phyloP scores from a whole-genome alignment of 2,113 vertebrate species.

The Clinocottus analis region DNA sequence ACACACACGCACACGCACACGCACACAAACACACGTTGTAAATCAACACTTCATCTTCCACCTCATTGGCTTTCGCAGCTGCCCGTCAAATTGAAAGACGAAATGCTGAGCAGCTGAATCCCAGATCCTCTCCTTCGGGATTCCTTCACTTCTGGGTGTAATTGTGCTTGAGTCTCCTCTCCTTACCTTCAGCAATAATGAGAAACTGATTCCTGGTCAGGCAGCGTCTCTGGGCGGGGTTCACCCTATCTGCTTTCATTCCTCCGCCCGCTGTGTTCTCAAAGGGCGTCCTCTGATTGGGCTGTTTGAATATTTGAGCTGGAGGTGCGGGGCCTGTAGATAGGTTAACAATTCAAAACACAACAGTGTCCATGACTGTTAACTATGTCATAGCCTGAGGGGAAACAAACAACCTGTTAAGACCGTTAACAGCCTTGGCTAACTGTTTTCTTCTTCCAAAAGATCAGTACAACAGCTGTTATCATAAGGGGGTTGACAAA shows the following conservation, averaged over 20 bases:
- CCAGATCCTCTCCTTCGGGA: conserved; percentile 19
- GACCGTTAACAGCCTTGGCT: neutral
- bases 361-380: conserved; percentile 26
- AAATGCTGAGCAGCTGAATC: conserved; percentile 40
- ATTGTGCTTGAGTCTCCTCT: conserved; percentile 21
- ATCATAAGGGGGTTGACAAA: neutral
- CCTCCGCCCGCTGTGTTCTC: conserved; percentile 14
- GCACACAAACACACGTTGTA: conserved; percentile 42
- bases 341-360: conserved; percentile 48
- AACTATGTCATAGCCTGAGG: conserved; percentile 33
- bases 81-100: conserved; percentile 32
- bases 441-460: neutral
- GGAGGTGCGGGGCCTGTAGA: conserved; percentile 8
- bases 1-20: conserved; percentile 37
- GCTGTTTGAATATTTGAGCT: conserved; percentile 59
- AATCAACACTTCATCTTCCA: conserved; percentile 55
- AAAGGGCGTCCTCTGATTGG: conserved; percentile 55
- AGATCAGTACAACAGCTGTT: neutral
- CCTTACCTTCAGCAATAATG: conserved; percentile 18
- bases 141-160: conserved; percentile 18
- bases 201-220: conserved; percentile 43
- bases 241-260: conserved; percentile 49
- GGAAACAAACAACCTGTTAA: conserved; percentile 17
- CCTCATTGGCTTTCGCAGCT: conserved; percentile 53
- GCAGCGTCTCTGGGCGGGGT: conserved; percentile 28